Base-by-base conservation (phyloP, 1,140 invertebrate genomes). In the Papilio dardanus region DNA sequence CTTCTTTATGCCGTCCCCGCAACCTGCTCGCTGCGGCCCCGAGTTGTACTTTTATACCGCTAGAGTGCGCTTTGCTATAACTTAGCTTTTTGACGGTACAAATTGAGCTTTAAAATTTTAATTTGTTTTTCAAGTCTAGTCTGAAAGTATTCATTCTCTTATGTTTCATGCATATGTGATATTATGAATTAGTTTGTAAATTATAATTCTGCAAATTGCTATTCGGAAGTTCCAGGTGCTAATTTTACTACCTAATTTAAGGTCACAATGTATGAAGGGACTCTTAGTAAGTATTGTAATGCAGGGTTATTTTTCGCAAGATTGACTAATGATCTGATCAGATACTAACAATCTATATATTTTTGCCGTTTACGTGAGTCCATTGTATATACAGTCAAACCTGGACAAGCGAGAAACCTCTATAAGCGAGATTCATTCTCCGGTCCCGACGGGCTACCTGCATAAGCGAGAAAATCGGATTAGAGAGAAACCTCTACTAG, bases 1-100 rank as follows among this genome's bases (percentile, higher is more conserved):
- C 79, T 78, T 82, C 77, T 83, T 77, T 81, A 81, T 80, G 69
- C 50, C 76, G 37, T 74, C 69, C 46, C 46, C 71, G 66, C 66
- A 73, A 73, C 75, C 74, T 78, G 69, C 74, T 50, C 65, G 46
- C 75, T 71, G 54, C 74, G 66, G 77, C 74, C 66, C 31, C 19
- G 10, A 16, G 30, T 50, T 73, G 10, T 54, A 73, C 68, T 77
- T 67, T 77, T 76, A 21, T 76, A 74, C 77, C 67, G 16, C 66
- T 24, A 74, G 30, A 74, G 31, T 69, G 46, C 62, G 40, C 12
- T 76, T 37, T 62, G 14, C 19, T 33, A 71, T 50, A 73, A 35
- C 37, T 42, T 31, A 14, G 33, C 21, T 46, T 74, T 66, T 40
- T 66, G 16, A 30, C 28, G 24, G 10, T 33, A 21, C 16, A 71